Percentiles rank a stretch among this genome's conserved stretches.
phyloP scores from a whole-genome alignment of 2,797 vertebrate species.

The Sebastolobus altivelis region DNA sequence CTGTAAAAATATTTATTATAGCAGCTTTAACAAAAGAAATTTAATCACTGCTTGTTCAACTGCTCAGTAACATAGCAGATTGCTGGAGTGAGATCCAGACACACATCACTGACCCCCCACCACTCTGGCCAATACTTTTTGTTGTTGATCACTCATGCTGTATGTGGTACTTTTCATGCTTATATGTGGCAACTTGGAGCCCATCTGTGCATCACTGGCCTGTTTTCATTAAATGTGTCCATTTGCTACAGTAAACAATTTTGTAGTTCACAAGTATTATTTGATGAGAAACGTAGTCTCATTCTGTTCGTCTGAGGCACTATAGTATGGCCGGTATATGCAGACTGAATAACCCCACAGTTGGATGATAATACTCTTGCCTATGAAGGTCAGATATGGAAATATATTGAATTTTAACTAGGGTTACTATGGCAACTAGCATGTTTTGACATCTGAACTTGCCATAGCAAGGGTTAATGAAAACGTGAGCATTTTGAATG shows the following conservation, averaged over 20 bases:
- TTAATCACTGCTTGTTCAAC: not conserved
- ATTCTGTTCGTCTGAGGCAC: conserved; percentile 11
- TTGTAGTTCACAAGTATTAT: not conserved
- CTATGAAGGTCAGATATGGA: conserved; percentile 61
- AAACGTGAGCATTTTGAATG: conserved; percentile 27
- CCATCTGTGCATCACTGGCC: conserved; percentile 42
- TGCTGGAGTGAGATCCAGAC: conserved; percentile 23
- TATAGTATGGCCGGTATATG: conserved; percentile 7
- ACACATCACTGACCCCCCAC: conserved; percentile 3
- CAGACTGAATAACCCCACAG: conserved; percentile 43
- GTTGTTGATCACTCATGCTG: conserved; percentile 21
- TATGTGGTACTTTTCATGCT: conserved; percentile 32
- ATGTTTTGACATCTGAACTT: conserved; percentile 60
- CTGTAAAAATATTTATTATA: not conserved
- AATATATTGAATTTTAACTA: conserved; percentile 59
- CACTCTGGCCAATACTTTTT: conserved; percentile 7
- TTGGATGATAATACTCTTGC: conserved; percentile 46
- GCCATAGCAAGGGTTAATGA: conserved; percentile 20
- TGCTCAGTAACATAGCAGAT: conserved; percentile 3
- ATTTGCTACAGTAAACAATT: conserved; percentile 19
- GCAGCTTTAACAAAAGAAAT: conserved; percentile 1
- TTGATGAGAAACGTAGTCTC: conserved; percentile 17
- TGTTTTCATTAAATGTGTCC: conserved; percentile 31
- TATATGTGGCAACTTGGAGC: conserved; percentile 27
- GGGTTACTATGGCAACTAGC: conserved; percentile 71